A percentile compares a stretch with the other conserved stretches of the same genome.
These are phyloP conservation scores for Natrix natrix DNA, from an alignment of 2,797 vertebrate species.

Conservation along the genomic window DNA sequence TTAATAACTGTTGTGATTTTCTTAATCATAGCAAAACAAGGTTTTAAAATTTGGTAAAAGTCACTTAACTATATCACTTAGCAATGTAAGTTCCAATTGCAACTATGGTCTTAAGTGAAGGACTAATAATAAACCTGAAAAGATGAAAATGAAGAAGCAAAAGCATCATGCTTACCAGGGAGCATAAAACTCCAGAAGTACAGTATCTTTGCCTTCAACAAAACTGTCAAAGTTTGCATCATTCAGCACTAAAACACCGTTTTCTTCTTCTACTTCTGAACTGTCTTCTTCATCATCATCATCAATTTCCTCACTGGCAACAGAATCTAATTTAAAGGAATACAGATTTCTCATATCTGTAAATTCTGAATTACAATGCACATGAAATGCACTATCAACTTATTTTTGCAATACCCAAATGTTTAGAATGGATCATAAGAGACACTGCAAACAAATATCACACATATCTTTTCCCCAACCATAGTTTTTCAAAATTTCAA, in stretches of 20 bases:
- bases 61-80: background rate
- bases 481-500: background rate
- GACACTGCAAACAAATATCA: background rate
- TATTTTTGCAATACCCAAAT: background rate
- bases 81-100: background rate
- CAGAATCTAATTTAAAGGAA: constrained; percentile 48
- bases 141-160: background rate
- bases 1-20: background rate
- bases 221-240: constrained; percentile 90
- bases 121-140: background rate
- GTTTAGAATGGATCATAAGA: background rate
- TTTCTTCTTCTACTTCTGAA: constrained; percentile 90
- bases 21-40: background rate
- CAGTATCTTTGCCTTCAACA: constrained; percentile 88
- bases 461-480: background rate
- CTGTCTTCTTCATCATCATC: constrained; percentile 67
- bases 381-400: background rate
- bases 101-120: background rate
- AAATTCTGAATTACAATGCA: background rate
- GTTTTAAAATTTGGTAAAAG: background rate
- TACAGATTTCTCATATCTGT: background rate
- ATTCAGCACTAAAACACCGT: constrained; percentile 85
- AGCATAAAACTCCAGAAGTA: constrained; percentile 94
- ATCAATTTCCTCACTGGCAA: constrained; percentile 55
- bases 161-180: constrained; percentile 80